Conservation (phyloP, 2,797 vertebrate species). For the Anabas testudineus region DNA sequence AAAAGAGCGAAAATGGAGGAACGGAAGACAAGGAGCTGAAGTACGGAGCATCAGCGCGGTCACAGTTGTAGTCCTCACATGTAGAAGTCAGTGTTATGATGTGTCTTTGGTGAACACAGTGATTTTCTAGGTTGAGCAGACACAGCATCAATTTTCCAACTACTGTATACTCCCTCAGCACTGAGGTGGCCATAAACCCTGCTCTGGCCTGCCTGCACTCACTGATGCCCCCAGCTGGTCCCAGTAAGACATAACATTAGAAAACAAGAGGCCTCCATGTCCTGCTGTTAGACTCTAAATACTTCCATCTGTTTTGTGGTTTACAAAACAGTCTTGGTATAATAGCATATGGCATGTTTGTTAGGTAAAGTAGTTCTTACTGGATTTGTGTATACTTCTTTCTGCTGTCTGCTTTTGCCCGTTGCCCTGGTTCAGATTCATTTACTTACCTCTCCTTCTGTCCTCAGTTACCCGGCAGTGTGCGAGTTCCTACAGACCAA, state of each 20-base stretch:
- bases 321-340: conserved; percentile 3
- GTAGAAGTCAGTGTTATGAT: conserved; percentile 21
- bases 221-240: conserved; percentile 64
- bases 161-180: conserved; percentile 42
- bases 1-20: conserved; percentile 29
- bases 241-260: conserved; percentile 5
- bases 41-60: not conserved
- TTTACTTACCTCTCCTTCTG: conserved; percentile 13
- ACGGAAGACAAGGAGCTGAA: conserved; percentile 4
- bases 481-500: conserved; percentile 99
- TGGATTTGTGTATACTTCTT: conserved; percentile 6
- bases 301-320: conserved; percentile 32
- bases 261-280: conserved; percentile 41
- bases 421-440: not conserved
- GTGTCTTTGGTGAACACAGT: conserved; percentile 25
- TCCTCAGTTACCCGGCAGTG: conserved; percentile 93
- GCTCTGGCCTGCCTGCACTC: conserved; percentile 29
- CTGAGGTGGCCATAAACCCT: conserved; percentile 26
- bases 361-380: conserved; percentile 1
- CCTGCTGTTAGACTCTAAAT: conserved; percentile 19
- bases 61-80: not conserved
- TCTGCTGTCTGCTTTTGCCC: conserved; percentile 5
- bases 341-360: conserved; percentile 9
- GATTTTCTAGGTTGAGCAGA: conserved; percentile 56
- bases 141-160: conserved; percentile 46